Percentiles rank a stretch among this genome's conserved stretches.
Conservation (phyloP, 2,888 invertebrate species). For the Caenorhabditis sp. region DNA sequence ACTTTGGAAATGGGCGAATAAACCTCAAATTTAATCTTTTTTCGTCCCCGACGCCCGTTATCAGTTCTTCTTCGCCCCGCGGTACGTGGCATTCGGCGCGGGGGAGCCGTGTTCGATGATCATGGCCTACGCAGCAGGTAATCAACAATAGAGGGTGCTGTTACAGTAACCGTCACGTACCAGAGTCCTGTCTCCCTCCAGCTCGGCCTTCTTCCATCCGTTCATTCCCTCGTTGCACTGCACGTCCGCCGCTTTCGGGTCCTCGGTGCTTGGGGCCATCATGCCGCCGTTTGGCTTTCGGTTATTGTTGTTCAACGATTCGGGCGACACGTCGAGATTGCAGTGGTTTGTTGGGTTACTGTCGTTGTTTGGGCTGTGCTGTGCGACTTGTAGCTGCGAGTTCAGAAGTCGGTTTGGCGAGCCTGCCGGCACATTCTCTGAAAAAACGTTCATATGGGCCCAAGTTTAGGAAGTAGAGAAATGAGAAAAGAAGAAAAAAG, state of each 20-base stretch:
- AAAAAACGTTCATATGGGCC: not conserved
- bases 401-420: constrained; percentile 20
- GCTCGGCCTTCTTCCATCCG: constrained; percentile 9
- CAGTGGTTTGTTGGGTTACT: too few species aligned
- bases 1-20: too few species aligned
- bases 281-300: constrained; percentile 21
- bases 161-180: too few species aligned
- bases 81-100: constrained; percentile 2
- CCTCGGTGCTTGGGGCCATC: constrained; percentile 50
- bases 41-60: not conserved
- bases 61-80: constrained; percentile 19
- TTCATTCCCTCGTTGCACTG: constrained; percentile 12
- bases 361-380: constrained; percentile 3
- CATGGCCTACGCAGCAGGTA: too few species aligned
- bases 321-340: not conserved
- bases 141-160: too few species aligned
- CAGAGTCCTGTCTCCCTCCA: too few species aligned
- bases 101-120: constrained; percentile 46
- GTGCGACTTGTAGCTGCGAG: too few species aligned
- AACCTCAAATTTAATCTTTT: constrained; percentile 40
- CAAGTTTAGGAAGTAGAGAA: not conserved
- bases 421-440: constrained; percentile 34
- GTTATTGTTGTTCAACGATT: not conserved
- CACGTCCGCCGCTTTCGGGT: not conserved
- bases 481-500: constrained; percentile 28